Evolutionary conservation across 2,888 invertebrate genomes (phyloP).

Genomic region (Tiliacea citrago): DNA sequence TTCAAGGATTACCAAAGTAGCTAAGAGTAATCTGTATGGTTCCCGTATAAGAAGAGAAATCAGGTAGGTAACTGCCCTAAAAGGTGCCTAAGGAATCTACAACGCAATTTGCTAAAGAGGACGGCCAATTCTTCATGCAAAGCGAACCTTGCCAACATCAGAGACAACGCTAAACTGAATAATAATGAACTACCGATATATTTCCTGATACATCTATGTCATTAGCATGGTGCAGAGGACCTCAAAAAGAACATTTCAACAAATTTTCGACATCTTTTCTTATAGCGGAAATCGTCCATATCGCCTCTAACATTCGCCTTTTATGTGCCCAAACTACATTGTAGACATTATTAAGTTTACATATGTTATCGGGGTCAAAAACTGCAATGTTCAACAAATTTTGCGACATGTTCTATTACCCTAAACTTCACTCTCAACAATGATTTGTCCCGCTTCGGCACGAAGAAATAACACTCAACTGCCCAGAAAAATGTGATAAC

Average conservation of each 20-base stretch:
- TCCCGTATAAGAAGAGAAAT: constrained; percentile 10
- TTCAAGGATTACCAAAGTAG: neutral
- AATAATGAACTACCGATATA: constrained; percentile 1
- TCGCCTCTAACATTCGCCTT: neutral
- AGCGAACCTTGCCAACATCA: neutral
- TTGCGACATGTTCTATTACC: too few species aligned
- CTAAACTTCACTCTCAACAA: too few species aligned
- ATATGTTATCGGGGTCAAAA: neutral
- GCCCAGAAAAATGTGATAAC: neutral
- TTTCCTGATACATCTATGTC: neutral
- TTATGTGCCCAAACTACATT: neutral
- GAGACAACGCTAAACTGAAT: neutral
- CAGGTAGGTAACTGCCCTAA: neutral
- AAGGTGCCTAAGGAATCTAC: constrained; percentile 2
- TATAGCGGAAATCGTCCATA: neutral
- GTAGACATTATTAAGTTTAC: neutral
- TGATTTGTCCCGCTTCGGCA: neutral
- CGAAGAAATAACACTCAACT: too few species aligned
- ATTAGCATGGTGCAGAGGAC: neutral
- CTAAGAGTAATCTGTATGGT: neutral
- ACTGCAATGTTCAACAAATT: too few species aligned
- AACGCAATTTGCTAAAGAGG: constrained; percentile 2
- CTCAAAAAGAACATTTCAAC: too few species aligned
- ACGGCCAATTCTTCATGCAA: constrained; percentile 33
- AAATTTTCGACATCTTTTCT: neutral